Conservation (phyloP, 92 coral and sea anemone genomes). For the Umimayanthus kanabou region DNA sequence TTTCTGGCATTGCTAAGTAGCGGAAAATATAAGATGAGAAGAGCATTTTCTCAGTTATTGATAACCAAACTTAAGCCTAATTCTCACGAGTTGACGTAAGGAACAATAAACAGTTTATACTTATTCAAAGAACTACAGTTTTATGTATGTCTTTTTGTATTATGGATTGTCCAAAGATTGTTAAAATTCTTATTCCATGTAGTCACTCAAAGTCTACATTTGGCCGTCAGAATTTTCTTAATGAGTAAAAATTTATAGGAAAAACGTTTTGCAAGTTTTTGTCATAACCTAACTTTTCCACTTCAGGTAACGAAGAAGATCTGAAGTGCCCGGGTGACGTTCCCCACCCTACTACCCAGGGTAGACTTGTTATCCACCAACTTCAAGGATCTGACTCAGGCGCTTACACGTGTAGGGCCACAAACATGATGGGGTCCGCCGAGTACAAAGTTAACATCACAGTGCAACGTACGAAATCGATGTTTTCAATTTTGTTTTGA, state of each 20-base stretch:
- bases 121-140: neutral
- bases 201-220: too few species aligned
- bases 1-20: too few species aligned
- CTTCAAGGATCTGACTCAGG: constrained; percentile 27
- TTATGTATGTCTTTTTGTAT: too few species aligned
- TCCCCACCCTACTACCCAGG: constrained; percentile 26
- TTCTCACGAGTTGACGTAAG: too few species aligned
- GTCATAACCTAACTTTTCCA: neutral
- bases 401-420: constrained; percentile 6
- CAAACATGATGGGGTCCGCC: constrained; percentile 31
- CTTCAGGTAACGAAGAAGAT: neutral
- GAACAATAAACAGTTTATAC: too few species aligned
- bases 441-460: constrained; percentile 8
- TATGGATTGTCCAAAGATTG: too few species aligned
- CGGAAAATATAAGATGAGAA: too few species aligned
- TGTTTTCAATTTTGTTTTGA: too few species aligned
- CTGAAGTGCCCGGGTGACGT: constrained; percentile 10
- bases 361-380: neutral
- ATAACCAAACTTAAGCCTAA: too few species aligned
- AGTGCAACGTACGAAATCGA: neutral
- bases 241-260: neutral
- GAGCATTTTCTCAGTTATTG: too few species aligned
- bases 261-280: neutral
- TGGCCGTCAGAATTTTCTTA: neutral
- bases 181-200: neutral